Percentiles rank a stretch among this genome's conserved stretches.
phyloP scores from a whole-genome alignment of 2,797 vertebrate genomes.

The Manis pentadactyla region DNA sequence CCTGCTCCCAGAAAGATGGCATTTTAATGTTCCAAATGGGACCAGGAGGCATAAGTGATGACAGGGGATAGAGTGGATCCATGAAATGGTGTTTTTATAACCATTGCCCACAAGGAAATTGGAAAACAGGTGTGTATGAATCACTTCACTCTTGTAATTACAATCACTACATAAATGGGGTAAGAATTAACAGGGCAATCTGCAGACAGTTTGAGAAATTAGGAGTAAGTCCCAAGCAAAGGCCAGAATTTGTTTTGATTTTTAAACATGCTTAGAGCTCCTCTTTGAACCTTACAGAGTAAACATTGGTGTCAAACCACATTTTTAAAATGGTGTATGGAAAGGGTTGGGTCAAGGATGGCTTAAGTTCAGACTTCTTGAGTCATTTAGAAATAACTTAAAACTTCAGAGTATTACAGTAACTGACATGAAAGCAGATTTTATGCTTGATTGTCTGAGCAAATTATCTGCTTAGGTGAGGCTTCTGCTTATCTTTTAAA shows the following conservation, averaged over 20 bases:
- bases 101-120: background rate
- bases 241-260: background rate
- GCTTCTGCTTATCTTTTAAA: background rate
- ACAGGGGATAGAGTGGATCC: background rate
- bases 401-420: background rate
- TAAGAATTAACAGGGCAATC: background rate
- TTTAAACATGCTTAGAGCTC: constrained; percentile 6
- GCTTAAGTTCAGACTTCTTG: constrained; percentile 17
- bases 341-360: background rate
- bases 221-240: background rate
- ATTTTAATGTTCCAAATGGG: background rate
- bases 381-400: constrained; percentile 1
- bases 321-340: constrained; percentile 8
- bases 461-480: background rate
- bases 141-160: constrained; percentile 9
- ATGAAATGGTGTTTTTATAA: background rate
- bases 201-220: background rate
- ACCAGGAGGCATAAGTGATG: background rate
- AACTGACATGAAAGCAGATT: background rate
- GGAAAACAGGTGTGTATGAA: background rate
- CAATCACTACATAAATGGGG: background rate
- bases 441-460: background rate
- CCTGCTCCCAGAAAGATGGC: background rate
- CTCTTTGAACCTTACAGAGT: constrained; percentile 29
- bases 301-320: constrained; percentile 33